Base-by-base conservation (phyloP, 2,888 invertebrate species). In the Hypomecis atomaria region DNA sequence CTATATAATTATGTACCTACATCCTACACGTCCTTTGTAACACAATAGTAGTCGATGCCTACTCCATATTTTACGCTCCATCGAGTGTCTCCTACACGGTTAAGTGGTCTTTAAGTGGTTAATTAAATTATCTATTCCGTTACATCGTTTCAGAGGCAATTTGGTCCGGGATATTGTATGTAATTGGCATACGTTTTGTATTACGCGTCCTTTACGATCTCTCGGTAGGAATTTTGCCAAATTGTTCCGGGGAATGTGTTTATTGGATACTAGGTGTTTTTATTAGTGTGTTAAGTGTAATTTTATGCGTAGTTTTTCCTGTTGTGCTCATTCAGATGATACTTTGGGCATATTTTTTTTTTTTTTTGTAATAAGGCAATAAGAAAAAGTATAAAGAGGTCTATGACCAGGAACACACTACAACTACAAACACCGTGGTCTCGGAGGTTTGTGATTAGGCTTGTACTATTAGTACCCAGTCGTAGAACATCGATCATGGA, bases 41-140 rank as follows among this genome's bases (percentile, higher is more conserved):
- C 66, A 57, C 62, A 58, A 65, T 59, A 42, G 38, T 54, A 54
- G 57, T 48, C 53, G 33, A 49, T 59, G 43, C 45, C 23, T 50
- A 40, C 55, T 48, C 72, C 59, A 57, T 36, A 62, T 72, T 73
- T 70, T 57, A 65, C 70, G 63, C 70, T 65, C 69, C 70, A 74
- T 67, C 65, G 65, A 53, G 67, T 50, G 54, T 9, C 47, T 57
- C 48, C 69, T 60, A 69, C 69, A 70, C 69, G 54, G 59, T 62
- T 59, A 62, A 70, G 70, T 75, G 64, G 68, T 60, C 68, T 69
- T 60, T 69, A 67, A 74, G 73, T 75, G 76, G 71, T 72, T 75
- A 74, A 77, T 78, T 70, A 68, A 77, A 78, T 80, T 75, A 77
- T 72, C 66, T 55, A 72, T 71, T 69, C 66, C 59, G 67, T 71